These are phyloP conservation scores for Furcula furcula DNA, from an alignment of 2,888 invertebrate genomes.

Conservation along the genomic window DNA sequence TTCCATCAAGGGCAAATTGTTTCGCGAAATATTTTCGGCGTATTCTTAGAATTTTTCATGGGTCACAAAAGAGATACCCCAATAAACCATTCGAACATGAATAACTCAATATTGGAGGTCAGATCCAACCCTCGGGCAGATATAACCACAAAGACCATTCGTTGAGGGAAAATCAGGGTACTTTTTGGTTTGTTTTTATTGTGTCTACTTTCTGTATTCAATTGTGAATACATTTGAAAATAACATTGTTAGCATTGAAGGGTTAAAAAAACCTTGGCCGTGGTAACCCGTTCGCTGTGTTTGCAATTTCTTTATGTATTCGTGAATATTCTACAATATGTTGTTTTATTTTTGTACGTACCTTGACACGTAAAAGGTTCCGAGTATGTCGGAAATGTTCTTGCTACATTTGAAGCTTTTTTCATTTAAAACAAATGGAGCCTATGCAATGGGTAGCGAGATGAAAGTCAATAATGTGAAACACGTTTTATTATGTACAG, in stretches of 20 bases:
- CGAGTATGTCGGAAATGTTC: too few relatives aligned
- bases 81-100: slow-evolving; percentile 14
- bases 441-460: too few relatives aligned
- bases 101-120: slow-evolving; percentile 25
- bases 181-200: too few relatives aligned
- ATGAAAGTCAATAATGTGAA: too few relatives aligned
- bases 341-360: too few relatives aligned
- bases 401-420: too few relatives aligned
- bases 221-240: too few relatives aligned
- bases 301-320: background rate
- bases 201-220: too few relatives aligned
- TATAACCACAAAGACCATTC: slow-evolving; percentile 12
- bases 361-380: too few relatives aligned
- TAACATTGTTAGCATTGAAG: background rate
- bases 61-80: slow-evolving; percentile 1
- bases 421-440: too few relatives aligned
- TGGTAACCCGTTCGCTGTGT: background rate
- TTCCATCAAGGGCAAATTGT: slow-evolving; percentile 19
- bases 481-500: too few relatives aligned
- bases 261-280: background rate
- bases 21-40: slow-evolving; percentile 13
- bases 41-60: slow-evolving; percentile 22
- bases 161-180: slow-evolving; percentile 14
- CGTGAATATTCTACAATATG: too few relatives aligned
- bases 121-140: slow-evolving; percentile 19